Conservation (phyloP, 2,113 vertebrate species). For the Lanius ludovicianus region DNA sequence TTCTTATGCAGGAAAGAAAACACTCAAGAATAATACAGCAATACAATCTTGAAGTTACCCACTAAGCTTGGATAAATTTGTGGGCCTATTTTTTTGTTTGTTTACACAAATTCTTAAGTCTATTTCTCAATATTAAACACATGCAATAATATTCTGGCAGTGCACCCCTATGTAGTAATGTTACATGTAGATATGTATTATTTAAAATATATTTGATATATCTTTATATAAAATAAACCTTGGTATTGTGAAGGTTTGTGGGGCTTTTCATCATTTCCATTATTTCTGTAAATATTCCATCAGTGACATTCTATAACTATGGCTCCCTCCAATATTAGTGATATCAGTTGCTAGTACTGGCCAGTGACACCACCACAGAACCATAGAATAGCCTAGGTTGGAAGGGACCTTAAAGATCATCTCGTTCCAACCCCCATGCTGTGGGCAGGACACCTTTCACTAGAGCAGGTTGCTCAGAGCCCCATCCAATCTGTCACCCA, state of each 20-base stretch:
- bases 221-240: not conserved
- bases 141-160: not conserved
- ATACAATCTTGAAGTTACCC: not conserved
- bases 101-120: not conserved
- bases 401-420: not conserved
- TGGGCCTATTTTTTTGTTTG: not conserved
- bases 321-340: not conserved
- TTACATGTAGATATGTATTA: not conserved
- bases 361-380: not conserved
- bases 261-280: accelerated
- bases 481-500: not conserved
- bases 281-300: not conserved
- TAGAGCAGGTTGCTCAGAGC: not conserved
- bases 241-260: not conserved
- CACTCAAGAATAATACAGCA: not conserved
- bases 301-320: not conserved
- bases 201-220: not conserved
- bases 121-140: not conserved
- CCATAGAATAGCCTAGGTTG: not conserved
- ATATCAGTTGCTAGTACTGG: not conserved
- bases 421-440: not conserved
- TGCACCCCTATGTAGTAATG: not conserved
- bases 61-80: not conserved
- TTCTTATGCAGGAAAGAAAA: not conserved
- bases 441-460: not conserved